These are phyloP conservation scores for Carassius carassius DNA, from an alignment of 2,113 vertebrate genomes.

Conservation along the genomic window DNA sequence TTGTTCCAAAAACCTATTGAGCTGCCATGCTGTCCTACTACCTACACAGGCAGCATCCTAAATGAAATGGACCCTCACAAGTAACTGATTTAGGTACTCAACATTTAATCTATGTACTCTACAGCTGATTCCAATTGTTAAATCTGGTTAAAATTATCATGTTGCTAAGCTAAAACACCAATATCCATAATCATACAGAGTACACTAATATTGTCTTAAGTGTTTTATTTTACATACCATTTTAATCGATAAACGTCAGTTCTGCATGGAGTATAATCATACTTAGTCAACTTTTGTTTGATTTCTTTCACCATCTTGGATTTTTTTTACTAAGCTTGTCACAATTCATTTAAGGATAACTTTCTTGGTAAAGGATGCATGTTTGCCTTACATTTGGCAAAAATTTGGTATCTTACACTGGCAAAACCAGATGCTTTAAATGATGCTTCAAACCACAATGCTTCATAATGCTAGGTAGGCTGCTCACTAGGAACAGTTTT, in stretches of 20 bases:
- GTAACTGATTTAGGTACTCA: background rate
- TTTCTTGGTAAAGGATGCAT: background rate
- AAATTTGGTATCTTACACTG: background rate
- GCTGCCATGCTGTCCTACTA: background rate
- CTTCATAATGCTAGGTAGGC: background rate
- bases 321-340: background rate
- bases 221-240: too few relatives aligned
- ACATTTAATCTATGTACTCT: background rate
- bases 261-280: too few relatives aligned
- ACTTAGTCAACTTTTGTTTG: too few relatives aligned
- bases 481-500: background rate
- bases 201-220: too few relatives aligned
- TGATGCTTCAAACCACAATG: background rate
- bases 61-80: background rate
- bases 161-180: background rate
- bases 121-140: background rate
- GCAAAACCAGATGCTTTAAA: background rate
- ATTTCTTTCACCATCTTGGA: background rate
- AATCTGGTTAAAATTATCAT: background rate
- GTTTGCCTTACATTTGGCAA: background rate
- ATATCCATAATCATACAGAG: too few relatives aligned
- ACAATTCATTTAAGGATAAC: background rate
- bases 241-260: too few relatives aligned
- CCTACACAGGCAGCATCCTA: background rate
- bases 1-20: constrained; percentile 41